Conservation (phyloP, 2,113 vertebrate species). For the Pygoscelis antarcticus region DNA sequence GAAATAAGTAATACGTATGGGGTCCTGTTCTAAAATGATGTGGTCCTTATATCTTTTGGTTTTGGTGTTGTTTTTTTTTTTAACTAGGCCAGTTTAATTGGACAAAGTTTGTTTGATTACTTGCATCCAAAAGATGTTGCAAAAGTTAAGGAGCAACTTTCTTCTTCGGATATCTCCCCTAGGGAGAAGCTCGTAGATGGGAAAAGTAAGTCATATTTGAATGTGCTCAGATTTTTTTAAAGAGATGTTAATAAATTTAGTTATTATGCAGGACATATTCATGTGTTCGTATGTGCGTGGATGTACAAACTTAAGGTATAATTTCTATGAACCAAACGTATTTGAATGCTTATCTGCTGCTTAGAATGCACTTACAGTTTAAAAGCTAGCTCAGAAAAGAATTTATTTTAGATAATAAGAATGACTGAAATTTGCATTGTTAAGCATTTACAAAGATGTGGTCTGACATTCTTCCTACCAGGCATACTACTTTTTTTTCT, state of each 20-base stretch:
- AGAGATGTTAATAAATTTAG: not conserved
- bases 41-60: not conserved
- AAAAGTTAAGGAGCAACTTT: slow-evolving; percentile 93
- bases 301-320: not conserved
- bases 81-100: slow-evolving; percentile 83
- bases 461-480: slow-evolving; percentile 47
- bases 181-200: slow-evolving; percentile 88
- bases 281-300: not conserved
- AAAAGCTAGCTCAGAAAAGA: not conserved
- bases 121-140: slow-evolving; percentile 92
- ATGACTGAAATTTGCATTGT: slow-evolving; percentile 5
- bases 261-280: not conserved
- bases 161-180: slow-evolving; percentile 83
- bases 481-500: slow-evolving; percentile 58
- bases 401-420: not conserved
- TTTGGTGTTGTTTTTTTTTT: not conserved
- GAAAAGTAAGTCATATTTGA: slow-evolving; percentile 82
- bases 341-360: not conserved
- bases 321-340: not conserved
- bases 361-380: not conserved
- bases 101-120: slow-evolving; percentile 91
- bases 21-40: not conserved
- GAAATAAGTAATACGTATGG: not conserved
- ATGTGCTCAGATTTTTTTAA: not conserved
- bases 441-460: slow-evolving; percentile 30